phyloP scores from a whole-genome alignment of 2,113 vertebrate genomes.

The Mionectes macconnelli region DNA sequence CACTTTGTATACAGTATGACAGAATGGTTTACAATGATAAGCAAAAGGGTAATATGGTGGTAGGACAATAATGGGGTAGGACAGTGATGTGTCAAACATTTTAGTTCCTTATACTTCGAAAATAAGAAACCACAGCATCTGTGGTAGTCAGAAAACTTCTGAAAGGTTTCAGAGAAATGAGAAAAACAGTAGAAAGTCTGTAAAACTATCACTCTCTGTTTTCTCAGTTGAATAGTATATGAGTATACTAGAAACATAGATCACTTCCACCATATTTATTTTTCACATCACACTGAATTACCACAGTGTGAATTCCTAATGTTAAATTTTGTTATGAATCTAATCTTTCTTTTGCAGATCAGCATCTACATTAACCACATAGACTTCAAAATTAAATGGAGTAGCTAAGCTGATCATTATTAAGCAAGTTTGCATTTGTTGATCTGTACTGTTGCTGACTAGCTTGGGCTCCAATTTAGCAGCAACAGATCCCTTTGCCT shows the following conservation, averaged over 20 bases:
- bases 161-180: background rate
- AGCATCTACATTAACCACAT: background rate
- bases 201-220: background rate
- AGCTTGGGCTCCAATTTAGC: conserved; percentile 27
- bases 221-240: background rate
- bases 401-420: background rate
- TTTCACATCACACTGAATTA: background rate
- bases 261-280: background rate
- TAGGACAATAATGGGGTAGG: background rate
- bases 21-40: background rate
- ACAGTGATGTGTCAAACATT: background rate
- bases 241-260: background rate
- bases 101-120: background rate
- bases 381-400: background rate
- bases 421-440: conserved; percentile 6
- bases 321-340: background rate
- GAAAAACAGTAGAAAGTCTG: background rate
- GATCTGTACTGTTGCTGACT: background rate
- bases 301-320: background rate
- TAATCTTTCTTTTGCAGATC: background rate
- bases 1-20: background rate
- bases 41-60: background rate
- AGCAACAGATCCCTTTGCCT: conserved; percentile 56
- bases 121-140: background rate
- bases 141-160: background rate